These are phyloP conservation scores for Megalops cyprinoides DNA, from an alignment of 2,797 vertebrate genomes.

Conservation along the genomic window DNA sequence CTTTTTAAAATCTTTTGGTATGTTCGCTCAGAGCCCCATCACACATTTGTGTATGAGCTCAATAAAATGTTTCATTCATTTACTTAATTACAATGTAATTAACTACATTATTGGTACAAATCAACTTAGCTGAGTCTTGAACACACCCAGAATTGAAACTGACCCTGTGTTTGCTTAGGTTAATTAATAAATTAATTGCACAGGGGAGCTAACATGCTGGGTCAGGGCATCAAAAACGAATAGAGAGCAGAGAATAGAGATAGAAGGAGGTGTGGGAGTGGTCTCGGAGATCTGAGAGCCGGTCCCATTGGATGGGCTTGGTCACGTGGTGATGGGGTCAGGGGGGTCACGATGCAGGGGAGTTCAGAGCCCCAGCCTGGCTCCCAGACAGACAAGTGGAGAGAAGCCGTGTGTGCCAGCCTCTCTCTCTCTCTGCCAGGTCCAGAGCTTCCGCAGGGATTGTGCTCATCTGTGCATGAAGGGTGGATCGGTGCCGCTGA, in stretches of 20 bases:
- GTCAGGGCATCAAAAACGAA: too few relatives aligned
- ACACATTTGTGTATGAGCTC: neutral
- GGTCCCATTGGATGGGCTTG: conserved; percentile 15
- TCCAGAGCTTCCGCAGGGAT: neutral
- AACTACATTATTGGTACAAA: too few relatives aligned
- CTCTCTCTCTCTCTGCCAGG: neutral
- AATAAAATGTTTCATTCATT: neutral
- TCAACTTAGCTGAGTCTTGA: neutral
- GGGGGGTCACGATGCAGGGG: neutral
- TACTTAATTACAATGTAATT: too few relatives aligned
- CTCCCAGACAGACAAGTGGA: neutral
- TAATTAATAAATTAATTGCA: conserved; percentile 12
- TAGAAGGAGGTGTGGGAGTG: conserved; percentile 14
- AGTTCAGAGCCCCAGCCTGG: neutral
- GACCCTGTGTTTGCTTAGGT: neutral
- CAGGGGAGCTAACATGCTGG: neutral
- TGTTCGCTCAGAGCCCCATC: neutral
- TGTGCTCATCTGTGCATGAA: neutral
- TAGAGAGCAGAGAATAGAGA: too few relatives aligned
- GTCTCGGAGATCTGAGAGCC: conserved; percentile 4
- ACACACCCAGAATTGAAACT: neutral
- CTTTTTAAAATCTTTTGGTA: neutral
- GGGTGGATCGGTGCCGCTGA: neutral
- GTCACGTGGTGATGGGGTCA: conserved; percentile 20
- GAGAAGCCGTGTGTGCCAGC: neutral